phyloP scores from a whole-genome alignment of 2,888 invertebrate species.

The Cremastinae sp. region DNA sequence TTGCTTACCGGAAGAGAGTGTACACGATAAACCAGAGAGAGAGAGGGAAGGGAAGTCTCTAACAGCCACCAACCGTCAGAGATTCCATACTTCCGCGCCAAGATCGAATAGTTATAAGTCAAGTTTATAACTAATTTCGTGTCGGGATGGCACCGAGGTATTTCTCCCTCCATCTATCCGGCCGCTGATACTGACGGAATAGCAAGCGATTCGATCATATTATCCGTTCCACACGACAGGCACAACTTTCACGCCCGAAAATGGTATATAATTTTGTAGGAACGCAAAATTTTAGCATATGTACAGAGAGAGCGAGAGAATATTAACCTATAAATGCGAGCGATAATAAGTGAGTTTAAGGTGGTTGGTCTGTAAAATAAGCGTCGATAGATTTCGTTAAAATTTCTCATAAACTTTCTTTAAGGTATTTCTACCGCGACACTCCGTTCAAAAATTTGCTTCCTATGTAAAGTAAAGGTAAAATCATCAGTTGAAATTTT shows the following conservation, averaged over 20 bases:
- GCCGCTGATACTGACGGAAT: slow-evolving; percentile 20
- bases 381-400: too few relatives aligned
- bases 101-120: slow-evolving; percentile 47
- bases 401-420: too few relatives aligned
- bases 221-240: background rate
- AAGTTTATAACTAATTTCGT: slow-evolving; percentile 56
- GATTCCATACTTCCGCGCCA: slow-evolving; percentile 38
- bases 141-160: slow-evolving; percentile 18
- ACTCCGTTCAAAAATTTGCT: too few relatives aligned
- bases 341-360: too few relatives aligned
- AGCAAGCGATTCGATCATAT: slow-evolving; percentile 33
- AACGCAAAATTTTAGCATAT: too few relatives aligned
- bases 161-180: too few relatives aligned
- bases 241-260: slow-evolving; percentile 11
- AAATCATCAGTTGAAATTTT: too few relatives aligned
- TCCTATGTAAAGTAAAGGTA: too few relatives aligned
- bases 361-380: too few relatives aligned
- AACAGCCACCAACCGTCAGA: slow-evolving; percentile 5
- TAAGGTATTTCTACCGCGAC: too few relatives aligned
- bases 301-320: too few relatives aligned
- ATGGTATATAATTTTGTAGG: slow-evolving; percentile 25
- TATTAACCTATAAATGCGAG: too few relatives aligned
- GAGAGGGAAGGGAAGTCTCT: slow-evolving; percentile 17
- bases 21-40: slow-evolving; percentile 14
- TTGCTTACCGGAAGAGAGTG: slow-evolving; percentile 14